Conservation (phyloP, 2,888 invertebrate genomes). For the Proisotoma minuta region DNA sequence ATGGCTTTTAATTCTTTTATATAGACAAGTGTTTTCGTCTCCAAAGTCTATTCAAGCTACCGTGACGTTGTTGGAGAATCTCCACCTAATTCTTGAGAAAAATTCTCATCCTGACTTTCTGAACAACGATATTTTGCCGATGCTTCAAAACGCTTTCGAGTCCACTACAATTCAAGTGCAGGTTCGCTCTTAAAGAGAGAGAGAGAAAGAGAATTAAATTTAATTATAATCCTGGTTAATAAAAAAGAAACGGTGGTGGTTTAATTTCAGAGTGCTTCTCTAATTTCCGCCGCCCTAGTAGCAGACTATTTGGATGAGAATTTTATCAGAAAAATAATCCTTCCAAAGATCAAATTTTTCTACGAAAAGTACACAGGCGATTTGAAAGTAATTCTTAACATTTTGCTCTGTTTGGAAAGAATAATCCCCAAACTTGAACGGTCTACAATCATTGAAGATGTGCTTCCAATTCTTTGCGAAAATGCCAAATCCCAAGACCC, state of each 20-base stretch:
- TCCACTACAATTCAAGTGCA: conserved; percentile 83
- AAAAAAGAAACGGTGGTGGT: neutral
- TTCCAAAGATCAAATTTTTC: conserved; percentile 50
- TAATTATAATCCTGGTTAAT: neutral
- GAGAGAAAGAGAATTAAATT: neutral
- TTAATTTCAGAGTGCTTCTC: conserved; percentile 70
- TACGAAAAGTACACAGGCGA: conserved; percentile 53
- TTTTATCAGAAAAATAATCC: conserved; percentile 69
- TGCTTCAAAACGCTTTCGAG: conserved; percentile 81
- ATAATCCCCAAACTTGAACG: conserved; percentile 79
- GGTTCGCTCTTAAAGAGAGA: conserved; percentile 56
- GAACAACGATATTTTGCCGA: conserved; percentile 74
- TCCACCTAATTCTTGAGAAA: conserved; percentile 83
- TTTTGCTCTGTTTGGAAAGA: conserved; percentile 72
- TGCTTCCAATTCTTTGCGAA: conserved; percentile 80
- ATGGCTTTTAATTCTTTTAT: neutral
- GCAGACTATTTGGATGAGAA: conserved; percentile 78
- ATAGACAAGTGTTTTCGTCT: conserved; percentile 67
- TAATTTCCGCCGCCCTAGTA: conserved; percentile 80
- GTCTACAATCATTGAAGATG: conserved; percentile 81
- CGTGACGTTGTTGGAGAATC: conserved; percentile 80
- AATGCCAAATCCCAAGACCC: conserved; percentile 76
- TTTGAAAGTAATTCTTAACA: conserved; percentile 72
- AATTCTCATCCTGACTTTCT: conserved; percentile 69
- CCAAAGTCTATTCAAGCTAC: conserved; percentile 80